A percentile compares a stretch with the other conserved stretches of the same genome.
Evolutionary conservation across 2,113 vertebrate species (phyloP).

Genomic region (Nicator chloris): DNA sequence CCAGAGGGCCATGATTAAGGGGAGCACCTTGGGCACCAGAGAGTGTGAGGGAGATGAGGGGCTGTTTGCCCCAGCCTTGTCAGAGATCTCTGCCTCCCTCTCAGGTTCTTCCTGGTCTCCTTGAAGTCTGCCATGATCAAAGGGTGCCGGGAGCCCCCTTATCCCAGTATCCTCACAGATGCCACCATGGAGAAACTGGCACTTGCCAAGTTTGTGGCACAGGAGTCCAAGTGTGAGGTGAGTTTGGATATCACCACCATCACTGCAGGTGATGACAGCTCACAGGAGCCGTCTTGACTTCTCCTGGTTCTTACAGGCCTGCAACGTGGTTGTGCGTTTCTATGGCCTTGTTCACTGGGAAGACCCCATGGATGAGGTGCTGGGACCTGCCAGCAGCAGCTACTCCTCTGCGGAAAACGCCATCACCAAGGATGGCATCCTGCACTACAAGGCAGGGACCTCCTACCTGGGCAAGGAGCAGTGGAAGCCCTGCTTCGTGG

Average conservation of each 20-base stretch:
- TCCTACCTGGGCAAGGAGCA: constrained; percentile 93
- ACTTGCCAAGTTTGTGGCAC: constrained; percentile 92
- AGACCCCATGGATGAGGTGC: constrained; percentile 83
- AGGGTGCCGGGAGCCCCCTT: constrained; percentile 90
- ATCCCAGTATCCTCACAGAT: constrained; percentile 89
- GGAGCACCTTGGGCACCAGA: not conserved
- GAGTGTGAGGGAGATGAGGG: not conserved
- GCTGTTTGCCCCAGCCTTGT: not conserved
- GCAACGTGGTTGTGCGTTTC: constrained; percentile 80
- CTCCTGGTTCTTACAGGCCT: constrained; percentile 64
- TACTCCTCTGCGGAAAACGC: constrained; percentile 13
- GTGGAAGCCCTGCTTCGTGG: constrained; percentile 93
- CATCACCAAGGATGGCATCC: constrained; percentile 84
- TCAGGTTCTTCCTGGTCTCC: constrained; percentile 87
- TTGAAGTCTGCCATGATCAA: constrained; percentile 93
- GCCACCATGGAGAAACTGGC: constrained; percentile 97
- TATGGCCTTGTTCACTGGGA: constrained; percentile 97
- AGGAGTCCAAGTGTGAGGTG: constrained; percentile 94
- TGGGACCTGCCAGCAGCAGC: constrained; percentile 63
- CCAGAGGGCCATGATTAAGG: not conserved
- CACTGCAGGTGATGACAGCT: fast-evolving
- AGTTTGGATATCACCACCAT: not conserved
- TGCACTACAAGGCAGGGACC: constrained; percentile 86
- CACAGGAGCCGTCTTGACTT: fast-evolving
- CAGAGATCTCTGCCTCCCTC: not conserved